A percentile compares a stretch with the other conserved stretches of the same genome.
Conservation (phyloP, 2,113 vertebrate species). For the Myrmecophaga tridactyla region DNA sequence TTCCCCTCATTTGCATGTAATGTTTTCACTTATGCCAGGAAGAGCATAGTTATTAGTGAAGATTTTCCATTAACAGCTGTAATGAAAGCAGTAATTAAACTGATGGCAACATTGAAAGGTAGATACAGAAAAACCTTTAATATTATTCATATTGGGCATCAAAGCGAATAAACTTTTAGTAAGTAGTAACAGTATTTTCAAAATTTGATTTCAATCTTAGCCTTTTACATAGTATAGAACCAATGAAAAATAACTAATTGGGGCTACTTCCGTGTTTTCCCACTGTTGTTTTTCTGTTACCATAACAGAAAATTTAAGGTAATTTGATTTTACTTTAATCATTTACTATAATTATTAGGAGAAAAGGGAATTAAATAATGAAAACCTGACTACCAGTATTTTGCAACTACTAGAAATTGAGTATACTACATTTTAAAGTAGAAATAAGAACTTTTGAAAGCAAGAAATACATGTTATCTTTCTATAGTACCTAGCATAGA, state of each 20-base stretch:
- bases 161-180: not conserved
- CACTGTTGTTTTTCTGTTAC: not conserved
- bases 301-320: not conserved
- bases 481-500: not conserved
- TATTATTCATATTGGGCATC: not conserved
- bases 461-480: not conserved
- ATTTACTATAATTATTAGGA: not conserved
- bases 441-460: constrained; percentile 8
- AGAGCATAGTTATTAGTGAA: not conserved
- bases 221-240: constrained; percentile 20
- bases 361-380: constrained; percentile 3
- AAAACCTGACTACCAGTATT: not conserved
- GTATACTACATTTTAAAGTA: not conserved
- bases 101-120: not conserved
- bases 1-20: not conserved
- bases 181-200: not conserved
- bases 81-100: not conserved
- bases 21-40: not conserved
- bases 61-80: not conserved
- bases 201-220: constrained; percentile 13
- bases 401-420: constrained; percentile 12
- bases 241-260: not conserved
- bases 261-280: not conserved
- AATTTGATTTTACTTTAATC: not conserved
- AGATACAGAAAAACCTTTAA: not conserved